These are phyloP conservation scores for Coregonus suidteri DNA, from an alignment of 2,797 vertebrate genomes.

Conservation along the genomic window DNA sequence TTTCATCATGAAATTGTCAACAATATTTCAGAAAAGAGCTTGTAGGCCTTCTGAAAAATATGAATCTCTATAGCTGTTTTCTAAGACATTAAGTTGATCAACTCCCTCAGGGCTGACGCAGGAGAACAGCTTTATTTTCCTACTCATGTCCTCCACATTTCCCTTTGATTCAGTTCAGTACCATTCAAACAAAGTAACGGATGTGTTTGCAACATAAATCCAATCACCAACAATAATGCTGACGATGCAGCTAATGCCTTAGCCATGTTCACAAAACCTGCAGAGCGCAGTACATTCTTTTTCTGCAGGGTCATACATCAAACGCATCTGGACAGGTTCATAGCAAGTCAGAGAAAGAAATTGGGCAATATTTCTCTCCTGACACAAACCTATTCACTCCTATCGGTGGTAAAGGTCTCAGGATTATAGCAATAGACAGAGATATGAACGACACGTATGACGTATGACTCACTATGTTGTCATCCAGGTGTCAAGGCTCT, in stretches of 20 bases:
- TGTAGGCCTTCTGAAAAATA: too few relatives aligned
- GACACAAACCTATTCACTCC: too few relatives aligned
- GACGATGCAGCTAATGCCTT: neutral
- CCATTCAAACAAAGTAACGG: neutral
- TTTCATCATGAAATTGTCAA: neutral
- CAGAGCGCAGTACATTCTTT: too few relatives aligned
- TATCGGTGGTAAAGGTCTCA: slow-evolving; percentile 2
- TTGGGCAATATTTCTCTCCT: too few relatives aligned
- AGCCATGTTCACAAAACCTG: neutral
- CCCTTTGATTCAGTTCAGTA: neutral
- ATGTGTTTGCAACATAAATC: neutral
- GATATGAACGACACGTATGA: slow-evolving; percentile 57
- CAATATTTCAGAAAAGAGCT: neutral
- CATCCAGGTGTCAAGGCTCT: slow-evolving; percentile 65
- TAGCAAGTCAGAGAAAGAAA: too few relatives aligned
- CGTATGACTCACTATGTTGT: slow-evolving; percentile 60
- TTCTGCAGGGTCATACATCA: too few relatives aligned
- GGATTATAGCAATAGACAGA: slow-evolving; percentile 49
- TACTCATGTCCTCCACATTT: slow-evolving; percentile 1
- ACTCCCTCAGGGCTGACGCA: neutral
- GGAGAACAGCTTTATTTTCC: neutral
- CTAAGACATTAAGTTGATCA: too few relatives aligned
- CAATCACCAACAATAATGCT: neutral
- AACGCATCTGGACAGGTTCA: too few relatives aligned
- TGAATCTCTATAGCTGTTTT: too few relatives aligned